A percentile compares a stretch with the other conserved stretches of the same genome.
Conservation (phyloP, 2,113 vertebrate genomes). For the Bos taurus region DNA sequence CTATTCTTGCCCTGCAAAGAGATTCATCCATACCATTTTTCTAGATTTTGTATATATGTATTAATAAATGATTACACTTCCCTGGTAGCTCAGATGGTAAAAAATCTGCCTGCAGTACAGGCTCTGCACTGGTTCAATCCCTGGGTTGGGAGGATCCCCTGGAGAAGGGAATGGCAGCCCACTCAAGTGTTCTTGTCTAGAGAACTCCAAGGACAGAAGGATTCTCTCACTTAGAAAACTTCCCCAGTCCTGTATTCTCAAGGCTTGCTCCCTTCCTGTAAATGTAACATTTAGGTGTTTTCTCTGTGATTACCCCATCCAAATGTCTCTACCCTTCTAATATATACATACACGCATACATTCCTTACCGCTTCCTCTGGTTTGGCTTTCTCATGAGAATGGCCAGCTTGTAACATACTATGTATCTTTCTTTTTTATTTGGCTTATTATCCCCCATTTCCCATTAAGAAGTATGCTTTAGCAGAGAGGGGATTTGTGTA, state of each 20-base stretch:
- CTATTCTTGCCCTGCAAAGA: not conserved
- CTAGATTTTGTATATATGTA: not conserved
- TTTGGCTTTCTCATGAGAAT: not conserved
- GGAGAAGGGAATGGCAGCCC: not conserved
- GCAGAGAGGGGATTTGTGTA: not conserved
- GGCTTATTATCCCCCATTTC: not conserved
- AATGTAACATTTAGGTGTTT: not conserved
- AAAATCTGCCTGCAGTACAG: not conserved
- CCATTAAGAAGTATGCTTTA: not conserved
- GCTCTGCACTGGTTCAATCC: not conserved
- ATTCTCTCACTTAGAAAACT: not conserved
- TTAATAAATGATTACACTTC: not conserved
- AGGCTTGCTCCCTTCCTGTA: not conserved
- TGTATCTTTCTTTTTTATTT: not conserved
- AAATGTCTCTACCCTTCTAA: not conserved
- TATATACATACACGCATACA: not conserved
- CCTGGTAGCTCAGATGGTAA: not conserved
- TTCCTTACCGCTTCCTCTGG: not conserved
- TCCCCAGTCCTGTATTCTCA: not conserved
- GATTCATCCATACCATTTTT: not conserved
- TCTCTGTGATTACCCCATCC: not conserved
- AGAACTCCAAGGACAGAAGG: not conserved
- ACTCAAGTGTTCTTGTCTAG: not conserved
- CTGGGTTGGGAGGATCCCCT: not conserved
- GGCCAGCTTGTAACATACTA: not conserved